Base-by-base conservation (phyloP, 2,888 invertebrate genomes). In the Bellardia pandia region DNA sequence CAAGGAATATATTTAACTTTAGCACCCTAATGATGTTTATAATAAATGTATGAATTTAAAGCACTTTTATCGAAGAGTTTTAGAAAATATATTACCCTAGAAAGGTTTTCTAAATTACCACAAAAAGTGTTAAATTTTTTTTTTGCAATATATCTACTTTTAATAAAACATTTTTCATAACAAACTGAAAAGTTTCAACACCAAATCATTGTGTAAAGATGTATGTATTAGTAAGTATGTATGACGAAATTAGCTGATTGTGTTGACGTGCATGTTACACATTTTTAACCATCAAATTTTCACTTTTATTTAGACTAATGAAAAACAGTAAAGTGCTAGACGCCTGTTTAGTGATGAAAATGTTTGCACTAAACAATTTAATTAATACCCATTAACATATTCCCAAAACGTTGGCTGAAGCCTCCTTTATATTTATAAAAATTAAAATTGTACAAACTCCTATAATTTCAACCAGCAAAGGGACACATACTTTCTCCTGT, bases 351-450 rank as follows among this genome's bases (percentile, higher is more conserved):
- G 40, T 80, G 16, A 75, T 48, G 69, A 75, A 85, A 80, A 53
- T 85, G 79, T 85, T 85, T 85, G 40, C 37, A 48, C 4, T 64
- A 62, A 75, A 78, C 23, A 82, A 60, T 78, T 74, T 75, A 77
- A 82, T 86, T 82, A 82, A 69, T 56, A 51, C 6, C 48, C 78
- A 77, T 78, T 69, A 82, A 69, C 78, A 69, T 75, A 86, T 78
- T 86, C 86, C 86, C 86, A 56, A 69, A 64, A 75, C 85, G 74
- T 58, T 56, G 14, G n/a, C 60, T 51, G 42, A 42, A 48, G 48
- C 53, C 74, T 75, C 23, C 56, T 71, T 30, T 51, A 14, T n/a
- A 51, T 69, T 14, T 23, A 14, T 71, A 48, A 3, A 9, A 2
- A 33, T 30, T 30, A 30, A 60, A 45, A 68, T 30, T 23, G 40